phyloP scores from a whole-genome alignment of 2,888 invertebrate genomes.

The Mellilla xanthometata region DNA sequence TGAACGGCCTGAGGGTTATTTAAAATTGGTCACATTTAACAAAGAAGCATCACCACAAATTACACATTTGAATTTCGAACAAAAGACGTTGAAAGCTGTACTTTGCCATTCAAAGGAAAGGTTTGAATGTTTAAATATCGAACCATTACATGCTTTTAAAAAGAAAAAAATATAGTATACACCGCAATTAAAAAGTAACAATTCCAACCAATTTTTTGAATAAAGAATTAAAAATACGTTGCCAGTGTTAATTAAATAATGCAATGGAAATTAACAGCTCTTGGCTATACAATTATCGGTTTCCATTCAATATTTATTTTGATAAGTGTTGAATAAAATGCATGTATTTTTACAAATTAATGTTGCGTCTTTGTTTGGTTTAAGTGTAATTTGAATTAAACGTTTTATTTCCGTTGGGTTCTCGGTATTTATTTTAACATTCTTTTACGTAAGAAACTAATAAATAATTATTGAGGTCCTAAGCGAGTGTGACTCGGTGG shows the following conservation, averaged over 20 bases:
- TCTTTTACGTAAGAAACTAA: too few species aligned
- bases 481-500: too few species aligned
- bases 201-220: constrained; percentile 1
- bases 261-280: constrained; percentile 62
- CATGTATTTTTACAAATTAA: constrained; percentile 46
- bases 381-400: constrained; percentile 3
- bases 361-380: constrained; percentile 27
- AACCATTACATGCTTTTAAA: neutral
- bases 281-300: constrained; percentile 54
- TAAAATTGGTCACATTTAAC: constrained; percentile 51
- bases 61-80: constrained; percentile 55
- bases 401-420: neutral
- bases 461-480: too few species aligned
- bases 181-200: neutral
- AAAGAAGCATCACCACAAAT: constrained; percentile 60
- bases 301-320: constrained; percentile 36
- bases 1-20: constrained; percentile 16
- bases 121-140: constrained; percentile 6
- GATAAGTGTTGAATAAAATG: constrained; percentile 23
- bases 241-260: constrained; percentile 17
- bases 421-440: too few species aligned
- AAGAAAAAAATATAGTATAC: neutral
- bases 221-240: constrained; percentile 2
- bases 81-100: constrained; percentile 54
- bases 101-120: constrained; percentile 36